Base-by-base conservation (phyloP, 2,797 vertebrate genomes). In the Sardinella longiceps region DNA sequence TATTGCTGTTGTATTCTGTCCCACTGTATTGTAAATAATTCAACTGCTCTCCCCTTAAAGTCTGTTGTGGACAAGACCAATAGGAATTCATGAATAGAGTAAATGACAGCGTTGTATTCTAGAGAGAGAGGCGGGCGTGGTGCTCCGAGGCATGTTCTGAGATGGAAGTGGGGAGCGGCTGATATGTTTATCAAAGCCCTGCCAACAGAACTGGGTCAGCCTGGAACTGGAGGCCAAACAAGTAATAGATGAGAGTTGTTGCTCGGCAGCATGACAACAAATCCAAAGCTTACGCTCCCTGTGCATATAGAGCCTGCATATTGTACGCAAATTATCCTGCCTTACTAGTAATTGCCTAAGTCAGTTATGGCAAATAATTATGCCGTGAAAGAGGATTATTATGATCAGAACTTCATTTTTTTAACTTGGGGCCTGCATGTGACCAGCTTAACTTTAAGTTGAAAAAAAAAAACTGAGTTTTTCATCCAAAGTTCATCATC, bases 151-250 rank as follows among this genome's bases (percentile, higher is more conserved):
- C 77, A 83, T 81, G 56, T 81, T 80, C 63, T 37, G 83, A 85
- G 84, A 39, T 83, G 86, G 80, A 84, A 45, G 48, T 81, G 83
- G 85, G 87, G 80, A 88, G 70, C 20, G 66, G 48, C 82, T 87
- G 81, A 87, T 87, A 86, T 89, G 87, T 88, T 87, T 88, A 88
- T 89, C 48, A 87, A 89, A 88, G 87, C 87, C 83, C 84, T 86
- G 74, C 87, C 82, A 87, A 82, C 53, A 33, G 85, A 90, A 90
- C 83, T 90, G 84, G 90, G 89, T 88, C 87, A 90, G 74, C 81
- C 85, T 83, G 77, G 58, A 85, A 87, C 85, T 88, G 37, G 80
- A 88, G 83, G 74, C 85, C 83, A 83, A 89, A 87, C 84, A 85
- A 81, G 58, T 45, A 85, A 83, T 84, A 84, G 85, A 85, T 56